These are phyloP conservation scores for Sandelia bainsii DNA, from an alignment of 2,797 vertebrate genomes.

Conservation along the genomic window DNA sequence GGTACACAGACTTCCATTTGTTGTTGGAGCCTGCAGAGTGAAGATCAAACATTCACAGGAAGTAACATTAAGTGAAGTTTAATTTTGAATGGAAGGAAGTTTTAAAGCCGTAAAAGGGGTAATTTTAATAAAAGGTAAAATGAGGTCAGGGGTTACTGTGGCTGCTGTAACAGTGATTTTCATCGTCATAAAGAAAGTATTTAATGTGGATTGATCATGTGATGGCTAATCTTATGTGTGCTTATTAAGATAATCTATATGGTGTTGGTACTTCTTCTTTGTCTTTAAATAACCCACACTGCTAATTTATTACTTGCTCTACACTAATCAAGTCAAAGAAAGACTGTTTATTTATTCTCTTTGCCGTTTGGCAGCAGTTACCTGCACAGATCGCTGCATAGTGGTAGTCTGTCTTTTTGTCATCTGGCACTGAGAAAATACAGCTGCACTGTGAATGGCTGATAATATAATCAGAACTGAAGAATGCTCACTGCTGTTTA, in stretches of 20 bases:
- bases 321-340: slow-evolving; percentile 5
- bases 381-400: background rate
- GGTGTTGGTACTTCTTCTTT: background rate
- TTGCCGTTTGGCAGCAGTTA: background rate
- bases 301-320: too few relatives aligned
- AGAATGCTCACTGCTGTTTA: slow-evolving; percentile 23
- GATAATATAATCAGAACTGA: slow-evolving; percentile 7
- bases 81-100: background rate
- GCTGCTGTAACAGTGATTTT: too few relatives aligned
- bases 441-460: slow-evolving; percentile 9
- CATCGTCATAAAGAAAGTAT: background rate
- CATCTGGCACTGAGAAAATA: slow-evolving; percentile 1
- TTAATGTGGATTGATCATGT: background rate
- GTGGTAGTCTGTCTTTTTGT: background rate
- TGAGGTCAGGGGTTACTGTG: background rate
- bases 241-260: background rate
- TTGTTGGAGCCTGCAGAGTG: too few relatives aligned
- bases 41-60: too few relatives aligned
- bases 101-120: background rate
- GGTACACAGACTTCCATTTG: too few relatives aligned
- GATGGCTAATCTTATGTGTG: background rate
- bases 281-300: too few relatives aligned
- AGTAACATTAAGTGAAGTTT: background rate
- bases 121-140: background rate
- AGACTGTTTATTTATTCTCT: background rate